These are phyloP conservation scores for Euclidia mi DNA, from an alignment of 2,888 invertebrate species.

Conservation along the genomic window DNA sequence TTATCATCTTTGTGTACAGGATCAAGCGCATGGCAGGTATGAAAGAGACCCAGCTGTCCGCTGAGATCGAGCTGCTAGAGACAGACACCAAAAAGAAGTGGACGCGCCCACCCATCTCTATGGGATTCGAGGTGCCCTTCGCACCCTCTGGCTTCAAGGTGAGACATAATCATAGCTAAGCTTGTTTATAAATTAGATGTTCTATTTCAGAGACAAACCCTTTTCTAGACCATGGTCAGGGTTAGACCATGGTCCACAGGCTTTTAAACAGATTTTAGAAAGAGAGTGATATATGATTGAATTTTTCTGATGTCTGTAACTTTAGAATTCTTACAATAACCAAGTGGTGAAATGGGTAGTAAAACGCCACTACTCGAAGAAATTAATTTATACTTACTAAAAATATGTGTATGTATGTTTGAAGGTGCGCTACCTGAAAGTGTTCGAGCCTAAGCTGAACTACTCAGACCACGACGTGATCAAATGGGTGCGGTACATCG, in stretches of 20 bases:
- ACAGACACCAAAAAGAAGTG: constrained; percentile 99
- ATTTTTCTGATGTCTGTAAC: too few relatives aligned
- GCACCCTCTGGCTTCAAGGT: constrained; percentile 99
- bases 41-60: constrained; percentile 99
- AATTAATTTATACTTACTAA: background rate
- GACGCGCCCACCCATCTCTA: constrained; percentile 99
- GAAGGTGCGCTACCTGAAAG: constrained; percentile 98
- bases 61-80: constrained; percentile 99
- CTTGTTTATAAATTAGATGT: too few relatives aligned
- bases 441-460: constrained; percentile 99
- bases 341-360: too few relatives aligned
- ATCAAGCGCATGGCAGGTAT: constrained; percentile 98
- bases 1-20: constrained; percentile 69
- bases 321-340: too few relatives aligned
- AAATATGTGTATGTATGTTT: background rate
- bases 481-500: constrained; percentile 99
- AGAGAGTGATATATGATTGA: too few relatives aligned
- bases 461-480: constrained; percentile 99
- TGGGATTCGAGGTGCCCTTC: constrained; percentile 99
- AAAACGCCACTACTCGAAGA: too few relatives aligned
- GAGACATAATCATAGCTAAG: too few relatives aligned
- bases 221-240: too few relatives aligned
- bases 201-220: too few relatives aligned
- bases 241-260: too few relatives aligned
- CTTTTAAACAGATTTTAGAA: too few relatives aligned